Evolutionary conservation across 1,140 invertebrate genomes (phyloP).

Genomic region (Aleiodes sp.): DNA sequence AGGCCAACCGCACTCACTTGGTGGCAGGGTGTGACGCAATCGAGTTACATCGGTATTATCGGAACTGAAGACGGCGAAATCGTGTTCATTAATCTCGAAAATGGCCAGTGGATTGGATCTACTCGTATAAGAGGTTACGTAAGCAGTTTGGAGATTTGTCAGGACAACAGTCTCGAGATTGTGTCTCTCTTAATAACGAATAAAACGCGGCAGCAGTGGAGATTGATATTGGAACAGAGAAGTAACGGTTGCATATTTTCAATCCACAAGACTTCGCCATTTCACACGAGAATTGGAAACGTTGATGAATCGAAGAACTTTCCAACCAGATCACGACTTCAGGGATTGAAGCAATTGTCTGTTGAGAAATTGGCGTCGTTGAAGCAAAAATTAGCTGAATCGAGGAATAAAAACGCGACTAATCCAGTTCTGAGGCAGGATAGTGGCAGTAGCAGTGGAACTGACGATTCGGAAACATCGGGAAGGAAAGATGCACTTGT

Average conservation of each 20-base stretch:
- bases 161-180: slow-evolving; percentile 74
- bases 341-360: slow-evolving; percentile 73
- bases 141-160: slow-evolving; percentile 71
- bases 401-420: slow-evolving; percentile 55
- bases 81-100: slow-evolving; percentile 75
- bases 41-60: slow-evolving; percentile 74
- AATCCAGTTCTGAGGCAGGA: slow-evolving; percentile 31
- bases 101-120: slow-evolving; percentile 72
- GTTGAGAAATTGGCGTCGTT: slow-evolving; percentile 74
- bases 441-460: slow-evolving; percentile 47
- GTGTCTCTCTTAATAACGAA: slow-evolving; percentile 77
- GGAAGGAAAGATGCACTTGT: slow-evolving; percentile 36
- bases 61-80: slow-evolving; percentile 78
- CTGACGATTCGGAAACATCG: slow-evolving; percentile 40
- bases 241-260: slow-evolving; percentile 70
- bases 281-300: slow-evolving; percentile 47
- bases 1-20: slow-evolving; percentile 70
- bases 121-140: slow-evolving; percentile 73
- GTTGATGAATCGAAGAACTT: slow-evolving; percentile 61
- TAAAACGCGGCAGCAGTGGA: slow-evolving; percentile 71
- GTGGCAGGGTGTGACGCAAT: slow-evolving; percentile 75
- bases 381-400: slow-evolving; percentile 73
- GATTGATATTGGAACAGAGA: slow-evolving; percentile 72
- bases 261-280: slow-evolving; percentile 55
- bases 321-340: slow-evolving; percentile 68